Evolutionary conservation across 2,797 vertebrate genomes (phyloP), one percentile per base, ranked within the genome.

Genomic region (Octomys mimax): DNA sequence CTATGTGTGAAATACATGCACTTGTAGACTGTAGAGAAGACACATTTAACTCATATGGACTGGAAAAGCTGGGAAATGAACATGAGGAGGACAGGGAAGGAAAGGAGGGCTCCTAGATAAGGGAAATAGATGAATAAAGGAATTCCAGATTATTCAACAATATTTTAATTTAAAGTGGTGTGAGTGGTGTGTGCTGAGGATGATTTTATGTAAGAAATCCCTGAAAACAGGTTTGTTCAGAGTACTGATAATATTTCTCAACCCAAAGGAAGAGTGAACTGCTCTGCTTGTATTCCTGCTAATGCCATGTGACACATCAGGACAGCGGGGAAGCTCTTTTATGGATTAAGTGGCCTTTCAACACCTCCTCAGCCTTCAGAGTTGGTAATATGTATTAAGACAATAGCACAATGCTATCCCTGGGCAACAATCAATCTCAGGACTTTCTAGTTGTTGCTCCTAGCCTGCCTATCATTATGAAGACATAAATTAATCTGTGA

Each of bases 401-500:
- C 52, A 87, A 46, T 64, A 70, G 49, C 52, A 57, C n/a, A 12
- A 54, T 64, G n/a, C 36, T 46, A 75, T 5, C 75, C 61, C 24
- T 57, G 26, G 49, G 70, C 61, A 77, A 49, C 19, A 49, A 81
- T 77, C 31, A 71, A 11, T 94, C 75, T 54, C 26, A 57, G 52
- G 73, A 73, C 68, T 92, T 62, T 52, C 13, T 24, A 73, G 19
- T 82, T 33, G 36, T 5, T 26, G 26, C 19, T 66, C 46, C 59
- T 31, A 33, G 4, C 36, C 49, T n/a, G 22, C 49, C 36, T 54
- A 39, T 86, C 78, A 73, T 49, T 86, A 82, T 78, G 39, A 86
- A 92, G 85, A 70, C 46, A 81, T 28, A 88, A 61, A 39, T 54
- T 87, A 70, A 59, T 64, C 52, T 80, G 84, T 64, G 52, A 95